phyloP scores from a whole-genome alignment of 2,888 invertebrate genomes.

The Cryptocheilus praepositus region DNA sequence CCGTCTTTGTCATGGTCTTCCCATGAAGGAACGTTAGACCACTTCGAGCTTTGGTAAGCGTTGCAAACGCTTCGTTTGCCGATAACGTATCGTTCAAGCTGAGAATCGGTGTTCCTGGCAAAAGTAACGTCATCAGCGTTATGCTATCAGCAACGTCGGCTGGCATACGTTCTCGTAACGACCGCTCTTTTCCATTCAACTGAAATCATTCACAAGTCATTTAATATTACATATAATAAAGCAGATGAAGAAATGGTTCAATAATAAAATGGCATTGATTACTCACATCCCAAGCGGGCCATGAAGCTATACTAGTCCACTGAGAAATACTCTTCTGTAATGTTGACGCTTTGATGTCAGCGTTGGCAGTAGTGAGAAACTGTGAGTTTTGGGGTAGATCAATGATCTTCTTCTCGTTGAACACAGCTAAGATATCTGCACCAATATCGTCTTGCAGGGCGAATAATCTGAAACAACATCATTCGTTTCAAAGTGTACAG shows the following conservation, averaged over 20 bases:
- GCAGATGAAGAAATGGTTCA: slow-evolving; percentile 2
- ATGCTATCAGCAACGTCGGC: slow-evolving; percentile 77
- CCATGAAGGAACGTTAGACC: slow-evolving; percentile 83
- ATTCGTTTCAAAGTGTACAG: neutral
- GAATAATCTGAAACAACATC: slow-evolving; percentile 57
- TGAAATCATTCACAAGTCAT: slow-evolving; percentile 38
- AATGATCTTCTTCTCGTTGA: slow-evolving; percentile 58
- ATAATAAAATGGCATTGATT: neutral
- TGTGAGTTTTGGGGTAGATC: slow-evolving; percentile 67
- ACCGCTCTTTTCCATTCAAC: slow-evolving; percentile 59
- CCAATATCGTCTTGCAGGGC: slow-evolving; percentile 64
- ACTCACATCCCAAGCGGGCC: slow-evolving; percentile 78
- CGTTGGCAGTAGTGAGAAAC: slow-evolving; percentile 57
- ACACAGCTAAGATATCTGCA: slow-evolving; percentile 59
- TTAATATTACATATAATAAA: neutral
- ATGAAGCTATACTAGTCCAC: slow-evolving; percentile 60
- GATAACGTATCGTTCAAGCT: slow-evolving; percentile 70
- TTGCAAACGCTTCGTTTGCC: slow-evolving; percentile 66
- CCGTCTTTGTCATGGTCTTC: slow-evolving; percentile 55
- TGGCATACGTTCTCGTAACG: slow-evolving; percentile 64
- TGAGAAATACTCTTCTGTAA: slow-evolving; percentile 52
- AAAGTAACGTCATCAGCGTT: slow-evolving; percentile 82
- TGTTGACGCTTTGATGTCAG: slow-evolving; percentile 50
- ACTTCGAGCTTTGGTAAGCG: slow-evolving; percentile 73
- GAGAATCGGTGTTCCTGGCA: slow-evolving; percentile 87